Conservation (phyloP, 2,113 vertebrate genomes). For the Neolamprologus toae region DNA sequence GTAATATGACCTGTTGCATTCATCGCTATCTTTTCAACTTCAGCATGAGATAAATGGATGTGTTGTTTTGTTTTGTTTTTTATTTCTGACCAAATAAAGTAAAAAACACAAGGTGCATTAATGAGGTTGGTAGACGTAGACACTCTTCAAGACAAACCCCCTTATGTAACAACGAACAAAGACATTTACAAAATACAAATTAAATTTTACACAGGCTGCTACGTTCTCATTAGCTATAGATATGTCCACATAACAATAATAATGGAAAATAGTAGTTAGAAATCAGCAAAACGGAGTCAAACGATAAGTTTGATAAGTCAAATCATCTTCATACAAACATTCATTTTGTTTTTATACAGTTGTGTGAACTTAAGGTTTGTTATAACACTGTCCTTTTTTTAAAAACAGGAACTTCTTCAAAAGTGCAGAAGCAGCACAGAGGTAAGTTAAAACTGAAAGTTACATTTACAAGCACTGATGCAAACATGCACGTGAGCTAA, state of each 20-base stretch:
- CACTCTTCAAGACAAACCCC: not conserved
- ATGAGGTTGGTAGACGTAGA: not conserved
- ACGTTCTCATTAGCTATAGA: accelerated
- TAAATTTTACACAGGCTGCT: not conserved
- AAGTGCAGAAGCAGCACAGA: conserved; percentile 70
- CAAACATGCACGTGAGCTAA: not conserved
- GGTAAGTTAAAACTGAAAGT: conserved; percentile 58
- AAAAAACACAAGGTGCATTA: not conserved
- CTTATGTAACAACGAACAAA: accelerated
- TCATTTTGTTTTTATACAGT: not conserved
- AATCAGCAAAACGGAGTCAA: not conserved
- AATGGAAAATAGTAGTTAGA: not conserved
- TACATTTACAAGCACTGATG: not conserved
- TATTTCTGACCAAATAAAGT: not conserved
- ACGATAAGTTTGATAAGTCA: not conserved
- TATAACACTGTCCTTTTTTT: not conserved
- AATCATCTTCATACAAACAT: not conserved
- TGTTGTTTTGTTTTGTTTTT: not conserved
- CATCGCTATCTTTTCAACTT: accelerated
- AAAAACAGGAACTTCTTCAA: conserved; percentile 71
- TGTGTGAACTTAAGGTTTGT: not conserved
- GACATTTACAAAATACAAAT: not conserved
- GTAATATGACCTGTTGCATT: conserved; percentile 32
- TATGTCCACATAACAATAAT: not conserved
- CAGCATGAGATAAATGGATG: accelerated